Evolutionary conservation across 2,113 vertebrate genomes (phyloP).

Genomic region (Psammodynastes pulverulentus): DNA sequence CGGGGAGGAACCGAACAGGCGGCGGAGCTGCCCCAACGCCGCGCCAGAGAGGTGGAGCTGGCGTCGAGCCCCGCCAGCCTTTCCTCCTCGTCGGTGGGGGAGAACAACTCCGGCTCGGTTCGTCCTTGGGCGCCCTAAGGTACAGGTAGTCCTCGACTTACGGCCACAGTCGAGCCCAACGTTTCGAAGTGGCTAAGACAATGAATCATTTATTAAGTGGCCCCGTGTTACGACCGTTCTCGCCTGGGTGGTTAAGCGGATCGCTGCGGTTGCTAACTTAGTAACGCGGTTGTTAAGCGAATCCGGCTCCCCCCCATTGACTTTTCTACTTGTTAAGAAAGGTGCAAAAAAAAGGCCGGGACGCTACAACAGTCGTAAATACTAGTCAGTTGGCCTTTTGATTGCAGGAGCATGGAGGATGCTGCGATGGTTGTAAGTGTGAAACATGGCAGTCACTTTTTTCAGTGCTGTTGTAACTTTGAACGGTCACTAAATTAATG

Average conservation of each 20-base stretch:
- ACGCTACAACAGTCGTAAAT: background rate
- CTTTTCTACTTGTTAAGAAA: background rate
- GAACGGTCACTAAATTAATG: background rate
- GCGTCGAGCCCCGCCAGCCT: background rate
- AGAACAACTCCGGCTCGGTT: background rate
- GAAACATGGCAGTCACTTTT: background rate
- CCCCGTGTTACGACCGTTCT: background rate
- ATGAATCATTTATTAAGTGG: background rate
- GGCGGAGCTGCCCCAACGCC: background rate
- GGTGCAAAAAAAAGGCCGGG: rapidly evolving
- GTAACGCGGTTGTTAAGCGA: background rate
- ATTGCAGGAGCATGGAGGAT: background rate
- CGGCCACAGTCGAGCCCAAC: background rate
- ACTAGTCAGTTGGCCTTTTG: background rate
- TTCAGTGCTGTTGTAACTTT: background rate
- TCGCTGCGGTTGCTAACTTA: no score
- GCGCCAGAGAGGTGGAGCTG: background rate
- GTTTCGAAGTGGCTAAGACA: background rate
- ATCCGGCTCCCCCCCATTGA: background rate
- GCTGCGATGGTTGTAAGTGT: background rate
- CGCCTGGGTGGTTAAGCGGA: background rate
- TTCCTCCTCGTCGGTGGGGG: background rate
- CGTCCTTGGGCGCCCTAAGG: background rate
- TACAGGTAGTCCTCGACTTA: background rate
- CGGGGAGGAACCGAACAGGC: background rate